Base-by-base conservation (phyloP, 2,113 vertebrate genomes). In the Anolis sagrei region DNA sequence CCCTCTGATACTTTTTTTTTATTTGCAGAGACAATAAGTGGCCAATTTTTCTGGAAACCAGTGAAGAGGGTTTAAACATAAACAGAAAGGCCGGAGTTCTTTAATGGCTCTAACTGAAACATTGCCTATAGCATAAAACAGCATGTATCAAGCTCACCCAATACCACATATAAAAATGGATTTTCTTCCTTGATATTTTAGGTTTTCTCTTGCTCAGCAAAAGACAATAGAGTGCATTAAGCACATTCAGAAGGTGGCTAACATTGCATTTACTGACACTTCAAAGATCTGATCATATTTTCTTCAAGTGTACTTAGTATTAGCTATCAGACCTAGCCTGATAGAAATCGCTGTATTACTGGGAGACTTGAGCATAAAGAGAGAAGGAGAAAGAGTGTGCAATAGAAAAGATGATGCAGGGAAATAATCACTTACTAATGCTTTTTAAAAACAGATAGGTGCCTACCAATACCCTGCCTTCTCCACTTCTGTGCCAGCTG, bases 241-340 rank as follows among this genome's bases (percentile, higher is more conserved):
- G 88, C 85, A 86, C 93, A 89, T 90, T 90, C 90, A 86, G 91
- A 88, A 93, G 87, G 90, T 49, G 3, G 91, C 91, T 94, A 93
- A 92, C 82, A 90, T 90, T 92, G 88, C 92, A 93, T 94, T 94
- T 93, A 92, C 92, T 90, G 91, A 86, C 92, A 92, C 89, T 92
- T 94, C 90, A 94, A 94, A 88, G 92, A 93, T 93, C 92, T 92
- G 91, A 93, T 92, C 94, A 87, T 93, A 93, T 93, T 94, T 94
- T 93, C 94, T 88, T 84, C 87, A 92, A 94, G 90, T 92, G 68
- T 92, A 91, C 93, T 94, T 93, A 94, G 92, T 93, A 94, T 93
- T 91, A 92, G 93, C 91, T 92, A 94, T 92, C 86, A 93, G 85
- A 48, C 81, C 75, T 81, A 86, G 87, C 72, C 81, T 89, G 91